Evolutionary conservation across 2,888 invertebrate species (phyloP), one percentile per base, ranked within the genome.

Genomic region (Cephus spinipes): DNA sequence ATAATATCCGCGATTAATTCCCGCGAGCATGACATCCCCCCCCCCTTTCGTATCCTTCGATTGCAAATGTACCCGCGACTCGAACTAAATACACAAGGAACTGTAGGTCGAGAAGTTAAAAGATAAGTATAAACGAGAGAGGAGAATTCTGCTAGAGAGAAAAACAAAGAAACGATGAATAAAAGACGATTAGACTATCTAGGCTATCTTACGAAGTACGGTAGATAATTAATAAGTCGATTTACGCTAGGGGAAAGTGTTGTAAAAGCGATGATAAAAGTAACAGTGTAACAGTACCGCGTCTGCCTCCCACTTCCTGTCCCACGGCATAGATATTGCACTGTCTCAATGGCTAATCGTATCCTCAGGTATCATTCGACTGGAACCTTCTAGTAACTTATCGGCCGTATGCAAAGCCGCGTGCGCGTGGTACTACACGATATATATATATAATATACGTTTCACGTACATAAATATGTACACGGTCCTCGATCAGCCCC

Each of bases 311-410:
- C 40, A 4, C 15, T 40, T 23, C 9, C 40, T 36, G 55, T 55
- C 81, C 73, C 76, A 69, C 32, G 79, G 76, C 69, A 79, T 75
- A 80, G 77, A 79, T 87, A 87, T 88, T 88, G 86, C 86, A 88
- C 87, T 86, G 83, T 82, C 83, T 84, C 81, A 83, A 85, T 84
- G 87, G 86, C 86, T 83, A 83, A 40, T 80, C 84, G 82, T 83
- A 83, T 83, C 82, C 78, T 85, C 86, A 83, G 82, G 82, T 81
- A 81, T 78, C 76, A 77, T 78, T 82, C 83, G 82, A 84, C 83
- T 82, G 78, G 78, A 32, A 15, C 74, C 75, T 75, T 83, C 80
- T 80, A 81, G 80, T 83, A 81, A 82, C 84, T 80, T 83, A 74
- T 81, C 76, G 76, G 15, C 32, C 31, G 31, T 71, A 23, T 40